These are phyloP conservation scores for Gorsachius goisagi DNA, from an alignment of 2,113 vertebrate genomes.

Conservation along the genomic window DNA sequence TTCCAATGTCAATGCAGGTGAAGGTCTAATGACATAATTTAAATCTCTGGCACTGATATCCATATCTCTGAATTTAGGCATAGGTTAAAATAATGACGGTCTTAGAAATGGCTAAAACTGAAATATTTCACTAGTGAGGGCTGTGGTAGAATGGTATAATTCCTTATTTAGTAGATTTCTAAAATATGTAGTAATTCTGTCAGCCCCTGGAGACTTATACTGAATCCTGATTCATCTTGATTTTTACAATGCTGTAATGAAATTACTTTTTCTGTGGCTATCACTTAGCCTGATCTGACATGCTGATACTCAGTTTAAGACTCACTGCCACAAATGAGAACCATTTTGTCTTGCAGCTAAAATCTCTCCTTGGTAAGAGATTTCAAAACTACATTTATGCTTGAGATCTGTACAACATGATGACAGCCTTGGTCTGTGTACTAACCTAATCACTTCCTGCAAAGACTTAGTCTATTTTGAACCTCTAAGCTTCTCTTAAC, in stretches of 20 bases:
- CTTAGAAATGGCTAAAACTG: neutral
- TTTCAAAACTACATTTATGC: neutral
- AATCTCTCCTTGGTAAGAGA: neutral
- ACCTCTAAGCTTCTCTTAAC: neutral
- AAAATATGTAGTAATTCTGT: neutral
- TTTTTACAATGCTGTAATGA: neutral
- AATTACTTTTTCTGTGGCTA: neutral
- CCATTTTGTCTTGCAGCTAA: neutral
- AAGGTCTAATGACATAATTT: neutral
- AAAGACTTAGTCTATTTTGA: neutral
- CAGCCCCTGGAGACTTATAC: neutral
- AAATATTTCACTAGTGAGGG: neutral
- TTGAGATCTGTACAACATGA: neutral
- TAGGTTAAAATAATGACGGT: neutral
- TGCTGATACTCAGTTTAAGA: neutral
- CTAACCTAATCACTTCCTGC: neutral
- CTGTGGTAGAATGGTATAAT: neutral
- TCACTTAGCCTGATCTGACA: neutral
- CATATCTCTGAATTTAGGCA: neutral
- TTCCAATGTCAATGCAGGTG: neutral
- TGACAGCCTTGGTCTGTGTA: neutral
- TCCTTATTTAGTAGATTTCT: neutral
- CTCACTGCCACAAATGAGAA: neutral
- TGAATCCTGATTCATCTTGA: neutral
- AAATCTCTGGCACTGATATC: neutral